A percentile compares a stretch with the other conserved stretches of the same genome.
Conservation (phyloP, 2,888 invertebrate species). For the Agrilus cyanescens region DNA sequence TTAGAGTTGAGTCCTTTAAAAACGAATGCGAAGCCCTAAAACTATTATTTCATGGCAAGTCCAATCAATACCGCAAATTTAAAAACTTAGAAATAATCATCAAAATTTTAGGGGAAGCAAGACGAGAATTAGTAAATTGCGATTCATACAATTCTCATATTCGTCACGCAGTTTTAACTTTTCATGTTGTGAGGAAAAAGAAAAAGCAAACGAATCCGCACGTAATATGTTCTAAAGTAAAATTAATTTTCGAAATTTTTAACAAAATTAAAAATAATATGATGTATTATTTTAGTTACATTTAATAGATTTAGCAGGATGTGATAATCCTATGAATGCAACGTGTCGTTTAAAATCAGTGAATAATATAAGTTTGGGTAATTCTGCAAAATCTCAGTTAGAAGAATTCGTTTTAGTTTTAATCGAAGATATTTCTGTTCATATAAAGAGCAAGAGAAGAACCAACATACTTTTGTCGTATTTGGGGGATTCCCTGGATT, state of each 20-base stretch:
- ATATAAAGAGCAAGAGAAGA: slow-evolving; percentile 22
- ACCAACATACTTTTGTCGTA: slow-evolving; percentile 31
- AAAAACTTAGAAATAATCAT: too few species aligned
- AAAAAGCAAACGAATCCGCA: slow-evolving; percentile 21
- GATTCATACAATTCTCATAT: slow-evolving; percentile 29
- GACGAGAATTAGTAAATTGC: slow-evolving; percentile 24
- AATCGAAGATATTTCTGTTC: slow-evolving; percentile 17
- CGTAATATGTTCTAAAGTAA: slow-evolving; percentile 23
- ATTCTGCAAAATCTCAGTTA: slow-evolving; percentile 32
- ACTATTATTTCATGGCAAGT: slow-evolving; percentile 27
- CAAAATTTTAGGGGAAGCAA: slow-evolving; percentile 29
- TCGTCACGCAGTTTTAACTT: slow-evolving; percentile 31
- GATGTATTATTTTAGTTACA: slow-evolving; percentile 30
- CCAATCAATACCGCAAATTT: not conserved
- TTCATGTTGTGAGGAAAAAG: slow-evolving; percentile 26
- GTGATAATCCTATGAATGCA: slow-evolving; percentile 27
- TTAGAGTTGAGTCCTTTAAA: slow-evolving; percentile 21
- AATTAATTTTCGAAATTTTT: too few species aligned
- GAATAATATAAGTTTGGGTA: slow-evolving; percentile 30
- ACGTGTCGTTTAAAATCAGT: slow-evolving; percentile 26
- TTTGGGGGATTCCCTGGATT: slow-evolving; percentile 28
- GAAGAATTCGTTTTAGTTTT: slow-evolving; percentile 30
- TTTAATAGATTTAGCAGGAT: slow-evolving; percentile 36
- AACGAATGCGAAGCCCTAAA: slow-evolving; percentile 26
- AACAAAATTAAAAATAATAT: slow-evolving; percentile 5